Evolutionary conservation across 2,797 vertebrate species (phyloP).

Genomic region (Craterocephalus amniculus): DNA sequence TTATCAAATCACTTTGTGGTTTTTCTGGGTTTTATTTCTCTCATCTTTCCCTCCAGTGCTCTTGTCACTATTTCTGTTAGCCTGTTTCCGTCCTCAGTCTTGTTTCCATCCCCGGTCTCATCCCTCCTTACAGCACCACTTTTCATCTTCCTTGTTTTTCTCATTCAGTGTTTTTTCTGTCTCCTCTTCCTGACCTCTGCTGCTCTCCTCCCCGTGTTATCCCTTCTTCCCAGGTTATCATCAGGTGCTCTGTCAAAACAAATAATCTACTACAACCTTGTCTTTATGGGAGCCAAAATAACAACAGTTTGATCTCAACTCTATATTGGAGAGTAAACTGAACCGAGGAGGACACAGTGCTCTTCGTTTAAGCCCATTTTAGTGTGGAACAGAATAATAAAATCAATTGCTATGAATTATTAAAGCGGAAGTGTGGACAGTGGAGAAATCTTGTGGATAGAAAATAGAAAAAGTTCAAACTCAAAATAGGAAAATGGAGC

Average conservation of each 20-base stretch:
- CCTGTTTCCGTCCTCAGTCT: background rate
- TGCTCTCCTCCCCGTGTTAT: background rate
- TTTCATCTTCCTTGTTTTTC: background rate
- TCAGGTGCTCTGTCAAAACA: slow-evolving; percentile 25
- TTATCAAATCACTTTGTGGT: slow-evolving; percentile 58
- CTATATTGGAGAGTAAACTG: slow-evolving; percentile 43
- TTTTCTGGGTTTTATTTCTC: slow-evolving; percentile 36
- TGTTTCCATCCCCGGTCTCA: background rate
- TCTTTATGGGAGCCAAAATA: slow-evolving; percentile 9
- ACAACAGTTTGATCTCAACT: slow-evolving; percentile 20
- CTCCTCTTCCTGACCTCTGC: slow-evolving; percentile 19
- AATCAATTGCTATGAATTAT: slow-evolving; percentile 62
- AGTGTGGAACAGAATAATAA: slow-evolving; percentile 23
- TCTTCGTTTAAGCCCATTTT: slow-evolving; percentile 35
- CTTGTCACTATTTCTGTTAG: background rate
- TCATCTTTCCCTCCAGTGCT: slow-evolving; percentile 1
- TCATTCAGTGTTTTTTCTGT: background rate
- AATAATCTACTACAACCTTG: slow-evolving; percentile 24
- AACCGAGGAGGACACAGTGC: slow-evolving; percentile 20
- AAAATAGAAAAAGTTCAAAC: slow-evolving; percentile 5
- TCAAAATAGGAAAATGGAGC: slow-evolving; percentile 6
- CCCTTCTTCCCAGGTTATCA: slow-evolving; percentile 36
- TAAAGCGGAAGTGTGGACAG: slow-evolving; percentile 26
- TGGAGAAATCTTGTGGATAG: background rate
- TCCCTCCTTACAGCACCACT: background rate